Conservation (phyloP, 1,140 invertebrate genomes). For the Thaumatotibia leucotreta region DNA sequence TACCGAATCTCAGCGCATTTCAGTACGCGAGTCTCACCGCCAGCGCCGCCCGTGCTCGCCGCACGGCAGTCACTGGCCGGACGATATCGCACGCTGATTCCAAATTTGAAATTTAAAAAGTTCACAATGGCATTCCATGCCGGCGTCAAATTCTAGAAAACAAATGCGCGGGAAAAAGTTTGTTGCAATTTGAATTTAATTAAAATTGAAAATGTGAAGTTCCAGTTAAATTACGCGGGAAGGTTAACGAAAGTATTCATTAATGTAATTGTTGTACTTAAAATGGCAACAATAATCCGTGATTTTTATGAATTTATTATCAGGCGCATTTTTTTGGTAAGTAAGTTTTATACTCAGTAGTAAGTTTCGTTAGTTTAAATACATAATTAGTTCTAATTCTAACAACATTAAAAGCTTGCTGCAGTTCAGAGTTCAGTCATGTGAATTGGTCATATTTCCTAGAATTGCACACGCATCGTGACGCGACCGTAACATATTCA, state of each 20-base stretch:
- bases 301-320: constrained; percentile 43
- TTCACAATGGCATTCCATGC: constrained; percentile 1
- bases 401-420: not conserved
- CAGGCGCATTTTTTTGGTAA: constrained; percentile 54
- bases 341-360: constrained; percentile 20
- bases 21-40: constrained; percentile 27
- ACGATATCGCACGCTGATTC: constrained; percentile 18
- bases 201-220: constrained; percentile 9
- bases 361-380: not conserved
- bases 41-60: constrained; percentile 19
- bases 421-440: not conserved
- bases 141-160: constrained; percentile 16
- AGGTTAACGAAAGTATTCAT: too few species aligned
- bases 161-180: constrained; percentile 13
- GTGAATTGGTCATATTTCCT: not conserved
- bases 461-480: constrained; percentile 1
- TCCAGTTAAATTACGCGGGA: not conserved
- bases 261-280: constrained; percentile 20
- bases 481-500: not conserved
- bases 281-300: constrained; percentile 34
- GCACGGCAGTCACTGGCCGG: constrained; percentile 33
- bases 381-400: not conserved
- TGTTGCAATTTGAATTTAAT: constrained; percentile 27
- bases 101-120: not conserved
- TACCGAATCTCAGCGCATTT: constrained; percentile 47